phyloP scores from a whole-genome alignment of 2,797 vertebrate species.

The Sarcophilus harrisii region DNA sequence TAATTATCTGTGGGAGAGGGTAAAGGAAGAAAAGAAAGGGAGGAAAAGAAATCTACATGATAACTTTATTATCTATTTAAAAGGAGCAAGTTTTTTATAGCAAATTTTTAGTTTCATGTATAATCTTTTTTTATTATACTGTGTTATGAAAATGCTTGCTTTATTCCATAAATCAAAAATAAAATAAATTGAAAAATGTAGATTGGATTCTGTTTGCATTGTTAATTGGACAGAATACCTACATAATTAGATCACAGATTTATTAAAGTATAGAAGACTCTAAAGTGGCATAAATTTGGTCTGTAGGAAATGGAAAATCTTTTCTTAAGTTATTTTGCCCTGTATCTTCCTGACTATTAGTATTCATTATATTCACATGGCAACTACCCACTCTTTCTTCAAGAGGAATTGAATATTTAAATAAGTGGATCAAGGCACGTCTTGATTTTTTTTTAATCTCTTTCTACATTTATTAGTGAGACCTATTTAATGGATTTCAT shows the following conservation, averaged over 20 bases:
- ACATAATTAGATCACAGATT: background rate
- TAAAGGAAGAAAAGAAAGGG: background rate
- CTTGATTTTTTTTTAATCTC: background rate
- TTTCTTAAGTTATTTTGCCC: slow-evolving; percentile 4
- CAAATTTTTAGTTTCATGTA: background rate
- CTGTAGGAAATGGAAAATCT: background rate
- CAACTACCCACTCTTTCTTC: slow-evolving; percentile 42
- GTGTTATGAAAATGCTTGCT: background rate
- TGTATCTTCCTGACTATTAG: slow-evolving; percentile 30
- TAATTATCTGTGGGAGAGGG: background rate
- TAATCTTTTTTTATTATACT: background rate
- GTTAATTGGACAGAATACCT: background rate
- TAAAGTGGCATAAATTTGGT: background rate
- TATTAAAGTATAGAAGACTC: background rate
- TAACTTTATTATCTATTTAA: background rate
- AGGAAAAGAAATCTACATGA: background rate
- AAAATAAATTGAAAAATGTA: background rate
- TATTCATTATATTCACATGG: slow-evolving; percentile 6
- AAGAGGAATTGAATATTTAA: slow-evolving; percentile 18
- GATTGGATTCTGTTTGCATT: background rate
- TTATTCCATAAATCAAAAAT: background rate
- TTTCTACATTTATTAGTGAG: slow-evolving; percentile 13
- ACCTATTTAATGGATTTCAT: slow-evolving; percentile 4
- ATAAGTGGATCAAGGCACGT: background rate
- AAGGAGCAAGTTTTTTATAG: background rate